Percentiles rank a stretch among this genome's conserved stretches.
Evolutionary conservation across 2,113 vertebrate species (phyloP).

Genomic region (Glaucomys volans): DNA sequence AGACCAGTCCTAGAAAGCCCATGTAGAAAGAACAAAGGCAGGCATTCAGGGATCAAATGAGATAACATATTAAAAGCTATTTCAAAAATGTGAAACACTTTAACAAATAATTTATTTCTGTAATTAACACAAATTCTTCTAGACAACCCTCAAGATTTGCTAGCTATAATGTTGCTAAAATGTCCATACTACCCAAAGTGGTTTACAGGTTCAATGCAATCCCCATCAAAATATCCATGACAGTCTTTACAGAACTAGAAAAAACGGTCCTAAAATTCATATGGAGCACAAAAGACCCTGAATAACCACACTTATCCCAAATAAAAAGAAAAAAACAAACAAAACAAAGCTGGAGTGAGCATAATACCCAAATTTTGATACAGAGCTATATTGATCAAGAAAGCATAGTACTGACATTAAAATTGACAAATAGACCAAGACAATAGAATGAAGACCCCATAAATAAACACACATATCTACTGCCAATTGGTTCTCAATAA

Average conservation of each 20-base stretch:
- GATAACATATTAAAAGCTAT: not conserved
- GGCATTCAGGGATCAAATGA: conserved; percentile 1
- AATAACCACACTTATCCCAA: not conserved
- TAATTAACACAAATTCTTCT: not conserved
- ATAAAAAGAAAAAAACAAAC: not conserved
- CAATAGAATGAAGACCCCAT: not conserved
- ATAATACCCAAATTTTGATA: not conserved
- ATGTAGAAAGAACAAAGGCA: not conserved
- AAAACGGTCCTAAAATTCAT: not conserved
- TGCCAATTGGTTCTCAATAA: not conserved
- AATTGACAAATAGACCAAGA: not conserved
- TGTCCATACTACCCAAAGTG: not conserved
- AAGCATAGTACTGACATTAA: not conserved
- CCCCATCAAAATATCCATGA: not conserved
- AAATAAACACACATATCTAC: not conserved
- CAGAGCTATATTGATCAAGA: not conserved
- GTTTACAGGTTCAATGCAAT: not conserved
- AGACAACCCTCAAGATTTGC: conserved; percentile 46
- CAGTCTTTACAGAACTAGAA: not conserved
- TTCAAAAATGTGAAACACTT: conserved; percentile 26
- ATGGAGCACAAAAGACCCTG: not conserved
- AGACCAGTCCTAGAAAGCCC: not conserved
- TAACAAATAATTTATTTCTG: conserved; percentile 33
- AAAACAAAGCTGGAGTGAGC: not conserved
- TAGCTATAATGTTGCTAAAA: not conserved